Evolutionary conservation across 92 coral and sea anemone species (phyloP).

Genomic region (Hydrozoanthus gracilis): DNA sequence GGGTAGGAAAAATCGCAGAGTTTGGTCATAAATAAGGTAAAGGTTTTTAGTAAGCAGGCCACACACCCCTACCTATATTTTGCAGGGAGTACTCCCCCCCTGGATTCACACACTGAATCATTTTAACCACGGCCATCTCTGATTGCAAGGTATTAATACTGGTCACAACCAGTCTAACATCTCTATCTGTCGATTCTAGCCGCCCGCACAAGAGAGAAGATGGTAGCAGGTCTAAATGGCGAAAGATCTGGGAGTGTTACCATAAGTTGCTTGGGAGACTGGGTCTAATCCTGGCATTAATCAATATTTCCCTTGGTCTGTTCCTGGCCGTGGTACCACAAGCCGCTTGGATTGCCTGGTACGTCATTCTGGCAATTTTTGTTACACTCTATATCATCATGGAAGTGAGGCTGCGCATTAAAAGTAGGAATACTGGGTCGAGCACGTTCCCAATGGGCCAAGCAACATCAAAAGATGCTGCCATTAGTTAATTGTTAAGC

Average conservation of each 20-base stretch:
- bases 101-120: too few species aligned
- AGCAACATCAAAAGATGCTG: constrained; percentile 24
- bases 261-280: constrained; percentile 88
- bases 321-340: constrained; percentile 91
- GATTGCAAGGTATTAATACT: too few species aligned
- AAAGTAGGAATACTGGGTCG: constrained; percentile 3
- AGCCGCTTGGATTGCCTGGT: constrained; percentile 92
- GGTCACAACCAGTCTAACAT: too few species aligned
- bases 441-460: constrained; percentile 51
- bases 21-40: too few species aligned
- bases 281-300: constrained; percentile 88
- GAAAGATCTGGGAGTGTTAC: constrained; percentile 86
- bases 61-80: too few species aligned
- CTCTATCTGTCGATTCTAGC: constrained; percentile 44
- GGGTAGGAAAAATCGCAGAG: too few species aligned
- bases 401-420: constrained; percentile 65
- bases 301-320: constrained; percentile 89
- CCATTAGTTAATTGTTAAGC: neutral
- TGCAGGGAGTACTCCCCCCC: too few species aligned
- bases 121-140: too few species aligned
- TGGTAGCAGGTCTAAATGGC: constrained; percentile 71
- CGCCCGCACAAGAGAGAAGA: constrained; percentile 90
- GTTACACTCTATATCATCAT: constrained; percentile 69
- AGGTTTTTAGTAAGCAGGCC: too few species aligned
- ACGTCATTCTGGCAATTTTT: constrained; percentile 70